Evolutionary conservation across 2,113 vertebrate genomes (phyloP).

Genomic region (Siniperca knerii): DNA sequence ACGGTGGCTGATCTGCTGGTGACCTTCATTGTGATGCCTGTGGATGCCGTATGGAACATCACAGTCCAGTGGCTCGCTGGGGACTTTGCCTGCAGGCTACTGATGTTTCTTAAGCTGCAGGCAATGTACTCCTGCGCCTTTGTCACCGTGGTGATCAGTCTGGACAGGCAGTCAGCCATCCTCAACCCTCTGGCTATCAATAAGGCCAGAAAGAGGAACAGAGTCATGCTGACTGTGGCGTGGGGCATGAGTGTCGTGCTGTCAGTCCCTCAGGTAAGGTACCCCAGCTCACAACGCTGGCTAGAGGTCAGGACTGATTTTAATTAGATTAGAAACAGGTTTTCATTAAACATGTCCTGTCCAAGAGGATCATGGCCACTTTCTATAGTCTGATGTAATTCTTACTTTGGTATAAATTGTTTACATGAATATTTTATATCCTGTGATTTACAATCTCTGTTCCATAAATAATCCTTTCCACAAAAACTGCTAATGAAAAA

Average conservation of each 20-base stretch:
- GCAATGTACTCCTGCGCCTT: conserved; percentile 88
- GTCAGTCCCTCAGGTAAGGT: conserved; percentile 88
- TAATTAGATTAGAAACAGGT: not conserved
- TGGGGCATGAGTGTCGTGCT: conserved; percentile 84
- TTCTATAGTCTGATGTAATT: not conserved
- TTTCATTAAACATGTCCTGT: not conserved
- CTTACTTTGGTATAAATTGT: not conserved
- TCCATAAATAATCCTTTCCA: not conserved
- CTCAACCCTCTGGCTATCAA: conserved; percentile 86
- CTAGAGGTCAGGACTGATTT: not conserved
- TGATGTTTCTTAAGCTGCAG: conserved; percentile 91
- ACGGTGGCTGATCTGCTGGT: conserved; percentile 86
- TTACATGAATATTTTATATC: not conserved
- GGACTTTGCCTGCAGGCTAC: conserved; percentile 84
- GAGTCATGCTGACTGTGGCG: conserved; percentile 84
- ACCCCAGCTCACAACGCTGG: not conserved
- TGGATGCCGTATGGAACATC: conserved; percentile 87
- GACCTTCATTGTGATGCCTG: conserved; percentile 87
- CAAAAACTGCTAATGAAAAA: not conserved
- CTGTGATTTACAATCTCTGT: not conserved
- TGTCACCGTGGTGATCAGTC: conserved; percentile 90
- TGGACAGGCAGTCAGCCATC: conserved; percentile 86
- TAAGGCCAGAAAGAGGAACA: conserved; percentile 82
- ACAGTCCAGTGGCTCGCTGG: conserved; percentile 90
- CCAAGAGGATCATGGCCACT: not conserved